A percentile compares a stretch with the other conserved stretches of the same genome.
Conservation (phyloP, 1,140 invertebrate species). For the Metopolophium dirhodum region DNA sequence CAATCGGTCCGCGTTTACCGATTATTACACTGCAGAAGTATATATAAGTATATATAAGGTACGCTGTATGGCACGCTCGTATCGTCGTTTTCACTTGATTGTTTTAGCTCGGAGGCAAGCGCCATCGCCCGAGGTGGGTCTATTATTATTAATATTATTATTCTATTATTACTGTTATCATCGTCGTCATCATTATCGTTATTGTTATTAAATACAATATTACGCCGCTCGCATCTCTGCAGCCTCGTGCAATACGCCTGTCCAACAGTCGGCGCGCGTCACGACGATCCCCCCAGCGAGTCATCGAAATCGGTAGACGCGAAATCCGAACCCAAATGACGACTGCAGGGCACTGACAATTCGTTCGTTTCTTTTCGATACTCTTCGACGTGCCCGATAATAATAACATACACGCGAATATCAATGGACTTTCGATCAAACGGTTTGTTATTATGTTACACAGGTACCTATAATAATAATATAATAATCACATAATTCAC, state of each 20-base stretch:
- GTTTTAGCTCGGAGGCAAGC: constrained; percentile 10
- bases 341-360: neutral
- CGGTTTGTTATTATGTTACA: neutral
- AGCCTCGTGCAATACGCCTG: neutral
- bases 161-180: neutral
- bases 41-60: too few species aligned
- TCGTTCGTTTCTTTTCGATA: neutral
- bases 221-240: too few species aligned
- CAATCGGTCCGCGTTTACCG: neutral
- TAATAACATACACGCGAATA: neutral
- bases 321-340: neutral
- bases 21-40: neutral
- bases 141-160: neutral
- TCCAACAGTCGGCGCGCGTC: neutral
- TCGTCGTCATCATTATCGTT: neutral
- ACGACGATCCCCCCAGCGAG: neutral
- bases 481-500: neutral
- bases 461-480: neutral
- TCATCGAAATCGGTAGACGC: neutral
- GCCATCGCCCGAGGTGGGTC: neutral
- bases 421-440: neutral
- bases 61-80: neutral
- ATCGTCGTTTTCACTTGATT: constrained; percentile 20
- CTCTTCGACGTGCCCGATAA: neutral
- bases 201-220: neutral